Evolutionary conservation across 2,113 vertebrate species (phyloP), one percentile per base, ranked within the genome.

Genomic region (Chascanopsetta lugubris): DNA sequence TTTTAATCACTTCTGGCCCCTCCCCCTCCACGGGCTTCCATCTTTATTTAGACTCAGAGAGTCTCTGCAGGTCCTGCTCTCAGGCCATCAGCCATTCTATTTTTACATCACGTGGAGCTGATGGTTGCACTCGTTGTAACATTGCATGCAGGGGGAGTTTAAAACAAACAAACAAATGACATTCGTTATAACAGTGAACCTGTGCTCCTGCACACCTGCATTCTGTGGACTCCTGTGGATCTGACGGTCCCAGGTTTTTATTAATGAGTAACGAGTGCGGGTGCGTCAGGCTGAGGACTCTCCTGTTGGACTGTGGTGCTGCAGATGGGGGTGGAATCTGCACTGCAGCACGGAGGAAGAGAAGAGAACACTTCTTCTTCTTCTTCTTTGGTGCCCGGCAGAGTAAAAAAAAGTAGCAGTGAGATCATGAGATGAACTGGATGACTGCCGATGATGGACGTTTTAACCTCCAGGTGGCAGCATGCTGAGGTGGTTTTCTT

Each of bases 41-140:
- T 81, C 75, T 82, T 68, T 75, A 75, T 85, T 85, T 87, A 82
- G 63, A 75, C 43, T 13, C 20, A 26, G 54, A 64, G 11, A 57
- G 27, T 75, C 12, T 51, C 8, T 60, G 4, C 34, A 65, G 76
- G 76, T 75, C 82, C 58, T 51, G 55, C 63, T 78, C 79, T 55
- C 9, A 12, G 71, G 45, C 49, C 78, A 66, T 61, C 69, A 74
- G 79, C 66, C 69, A 53, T 5, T 68, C 70, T 82, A 84, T 80
- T 85, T 85, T 84, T 80, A 78, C 38, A 29, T 58, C 70, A 48
- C 11, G 64, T 61, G 18, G 50, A 68, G 59, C 69, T 71, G 20
- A 55, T 59, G 73, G n/a, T 67, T 70, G 54, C 61, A 50, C 58
- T 69, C 9, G 71, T 77, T 68, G 77, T 69, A 58, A 72, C 58